Evolutionary conservation across 2,797 vertebrate genomes (phyloP), one percentile per base, ranked within the genome.

Genomic region (Oreortyx pictus): DNA sequence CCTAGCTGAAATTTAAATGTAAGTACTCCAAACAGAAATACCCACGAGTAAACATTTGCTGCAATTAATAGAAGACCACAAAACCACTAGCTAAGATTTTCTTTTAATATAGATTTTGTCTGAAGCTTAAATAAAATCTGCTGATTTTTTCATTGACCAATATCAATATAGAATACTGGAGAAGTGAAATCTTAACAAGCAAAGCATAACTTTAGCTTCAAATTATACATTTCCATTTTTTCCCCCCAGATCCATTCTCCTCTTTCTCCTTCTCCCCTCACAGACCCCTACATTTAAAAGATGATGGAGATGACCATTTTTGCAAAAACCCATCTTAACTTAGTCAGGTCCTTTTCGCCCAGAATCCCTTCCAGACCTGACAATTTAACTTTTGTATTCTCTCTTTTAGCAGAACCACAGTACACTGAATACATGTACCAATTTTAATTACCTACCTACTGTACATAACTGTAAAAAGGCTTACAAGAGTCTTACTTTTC

Each of bases 1-100:
- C 75, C 77, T 93, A 31, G 60, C 60, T 82, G 81, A 88, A 96
- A 96, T 88, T 86, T 94, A 93, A 94, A 83, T 80, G 50, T 56
- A 84, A 17, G 6, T 56, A 87, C 81, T 91, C 94, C 50, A 96
- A 96, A 90, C 44, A 92, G 56, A 93, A 94, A 94, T 93, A 94
- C 77, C 72, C 20, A 60, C 76, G 78, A 92, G 70, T 94, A 96
- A 97, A 94, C 68, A 82, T 91, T 95, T 92, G 61, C 64, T 60
- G 80, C 37, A 95, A 88, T 93, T 95, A 95, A 92, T 60, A 31
- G 49, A 90, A 92, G 54, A 88, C 68, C 15, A 64, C 41, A 90
- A 93, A 95, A 89, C 75, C 62, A 72, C 18, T 7, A 35, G 33
- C 81, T 68, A 89, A 91, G 41, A 27, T 56, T 91, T 88, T 66